Percentiles rank a stretch among this genome's conserved stretches.
These are phyloP conservation scores for Formica aserva DNA, from an alignment of 2,888 invertebrate species.

Conservation along the genomic window DNA sequence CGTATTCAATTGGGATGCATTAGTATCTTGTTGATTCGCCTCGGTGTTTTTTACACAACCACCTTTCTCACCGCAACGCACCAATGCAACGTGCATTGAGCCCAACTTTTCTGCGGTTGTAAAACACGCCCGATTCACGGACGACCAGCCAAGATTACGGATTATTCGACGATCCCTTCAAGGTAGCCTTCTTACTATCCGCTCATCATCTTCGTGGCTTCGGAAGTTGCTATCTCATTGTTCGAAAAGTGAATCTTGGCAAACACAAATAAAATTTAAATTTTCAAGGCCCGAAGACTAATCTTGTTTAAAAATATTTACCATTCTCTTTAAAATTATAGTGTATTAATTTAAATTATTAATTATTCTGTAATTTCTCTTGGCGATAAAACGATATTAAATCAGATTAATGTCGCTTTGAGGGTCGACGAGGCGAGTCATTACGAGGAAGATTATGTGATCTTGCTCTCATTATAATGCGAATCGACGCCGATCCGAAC, in stretches of 20 bases:
- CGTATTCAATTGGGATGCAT: background rate
- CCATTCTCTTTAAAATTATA: background rate
- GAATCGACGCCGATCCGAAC: slow-evolving; percentile 39
- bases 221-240: slow-evolving; percentile 47
- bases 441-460: slow-evolving; percentile 25
- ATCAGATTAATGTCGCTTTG: slow-evolving; percentile 3
- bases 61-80: slow-evolving; percentile 60
- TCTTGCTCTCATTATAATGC: slow-evolving; percentile 39
- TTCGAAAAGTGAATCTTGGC: background rate
- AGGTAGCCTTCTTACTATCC: slow-evolving; percentile 72
- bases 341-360: background rate
- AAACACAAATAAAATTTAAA: background rate
- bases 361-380: background rate
- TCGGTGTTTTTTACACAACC: slow-evolving; percentile 18
- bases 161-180: slow-evolving; percentile 66
- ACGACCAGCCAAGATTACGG: slow-evolving; percentile 71
- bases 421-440: slow-evolving; percentile 7
- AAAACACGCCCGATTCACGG: slow-evolving; percentile 73
- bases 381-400: background rate
- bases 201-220: slow-evolving; percentile 42
- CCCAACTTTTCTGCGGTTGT: slow-evolving; percentile 74
- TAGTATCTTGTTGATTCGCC: background rate
- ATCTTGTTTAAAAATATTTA: slow-evolving; percentile 1
- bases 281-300: background rate
- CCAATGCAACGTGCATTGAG: slow-evolving; percentile 62